Evolutionary conservation across 2,113 vertebrate species (phyloP), one percentile per base, ranked within the genome.

Genomic region (Tetraodon nigroviridis): DNA sequence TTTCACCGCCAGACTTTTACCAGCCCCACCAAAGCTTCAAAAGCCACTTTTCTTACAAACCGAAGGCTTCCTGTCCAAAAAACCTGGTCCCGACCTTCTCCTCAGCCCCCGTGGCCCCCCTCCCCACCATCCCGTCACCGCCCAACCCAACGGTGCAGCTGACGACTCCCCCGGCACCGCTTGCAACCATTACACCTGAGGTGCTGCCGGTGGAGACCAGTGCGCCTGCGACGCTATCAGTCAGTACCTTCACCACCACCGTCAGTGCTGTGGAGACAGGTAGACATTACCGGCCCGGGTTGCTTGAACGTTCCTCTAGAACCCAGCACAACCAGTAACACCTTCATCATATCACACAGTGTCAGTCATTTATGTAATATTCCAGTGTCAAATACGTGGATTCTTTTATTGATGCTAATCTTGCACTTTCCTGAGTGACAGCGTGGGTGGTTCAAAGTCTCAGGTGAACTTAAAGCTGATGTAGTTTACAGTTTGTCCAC

Each of bases 191-290:
- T 42, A 13, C 58, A 55, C 68, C 69, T n/a, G 76, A 76, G 61
- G 55, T 60, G 47, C 17, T 19, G 12, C 65, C 68, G 14, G 67
- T 55, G 62, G 75, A 78, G 81, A 79, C 80, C 75, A 22, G 71
- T 14, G 47, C 78, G 66, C 62, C 79, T 24, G 61, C 76, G 81
- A 83, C 19, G 70, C 80, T 80, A 84, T 80, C 69, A 76, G 83
- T 87, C 88, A 90, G 85, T 89, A 86, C 81, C 83, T 59, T 75
- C 86, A 76, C 71, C 82, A 78, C 86, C 85, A 83, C 72, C 86
- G 0, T 81, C 84, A 85, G 77, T 84, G 71, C 83, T 85, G 79
- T 79, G 85, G 85, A 86, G 79, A 89, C 88, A 90, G 90, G 90
- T 90, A 91, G 86, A 88, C 42, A 84, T 81, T 79, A 78, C 72